Conservation (phyloP, 2,888 invertebrate genomes). For the Dioctria linearis region DNA sequence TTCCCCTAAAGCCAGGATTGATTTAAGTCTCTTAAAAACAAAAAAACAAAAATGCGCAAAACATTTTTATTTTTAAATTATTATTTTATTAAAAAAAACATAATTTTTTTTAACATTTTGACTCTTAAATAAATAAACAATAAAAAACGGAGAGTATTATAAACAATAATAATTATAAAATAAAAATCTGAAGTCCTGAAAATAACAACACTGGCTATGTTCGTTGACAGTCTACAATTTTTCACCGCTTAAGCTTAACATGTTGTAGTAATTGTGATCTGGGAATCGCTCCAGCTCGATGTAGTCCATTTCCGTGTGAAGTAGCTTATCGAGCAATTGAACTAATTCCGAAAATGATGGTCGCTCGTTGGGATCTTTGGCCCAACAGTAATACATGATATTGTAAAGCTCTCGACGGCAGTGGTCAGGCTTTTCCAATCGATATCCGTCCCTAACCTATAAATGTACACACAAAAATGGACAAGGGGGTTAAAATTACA, state of each 20-base stretch:
- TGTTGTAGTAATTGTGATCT: conserved; percentile 92
- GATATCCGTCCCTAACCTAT: conserved; percentile 88
- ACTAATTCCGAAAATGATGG: conserved; percentile 90
- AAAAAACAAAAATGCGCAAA: too few relatives aligned
- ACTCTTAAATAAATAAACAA: background rate
- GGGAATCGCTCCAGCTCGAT: conserved; percentile 94
- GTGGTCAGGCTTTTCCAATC: conserved; percentile 93
- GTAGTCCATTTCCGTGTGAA: conserved; percentile 93
- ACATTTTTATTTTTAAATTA: too few relatives aligned
- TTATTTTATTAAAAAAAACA: background rate
- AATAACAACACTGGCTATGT: background rate
- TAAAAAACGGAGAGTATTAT: background rate
- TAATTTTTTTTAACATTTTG: background rate
- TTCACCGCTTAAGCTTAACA: conserved; percentile 88
- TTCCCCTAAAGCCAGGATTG: too few relatives aligned
- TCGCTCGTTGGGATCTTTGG: conserved; percentile 84
- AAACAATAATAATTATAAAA: background rate
- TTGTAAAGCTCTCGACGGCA: conserved; percentile 93
- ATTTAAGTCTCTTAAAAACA: too few relatives aligned
- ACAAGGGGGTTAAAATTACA: conserved; percentile 49
- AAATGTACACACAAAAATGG: conserved; percentile 59
- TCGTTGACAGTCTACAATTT: conserved; percentile 73
- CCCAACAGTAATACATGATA: conserved; percentile 98
- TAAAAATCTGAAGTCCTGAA: background rate
- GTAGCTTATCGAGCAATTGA: conserved; percentile 83